Evolutionary conservation across 1,140 invertebrate genomes (phyloP).

Genomic region (Marisa cornuarietis): DNA sequence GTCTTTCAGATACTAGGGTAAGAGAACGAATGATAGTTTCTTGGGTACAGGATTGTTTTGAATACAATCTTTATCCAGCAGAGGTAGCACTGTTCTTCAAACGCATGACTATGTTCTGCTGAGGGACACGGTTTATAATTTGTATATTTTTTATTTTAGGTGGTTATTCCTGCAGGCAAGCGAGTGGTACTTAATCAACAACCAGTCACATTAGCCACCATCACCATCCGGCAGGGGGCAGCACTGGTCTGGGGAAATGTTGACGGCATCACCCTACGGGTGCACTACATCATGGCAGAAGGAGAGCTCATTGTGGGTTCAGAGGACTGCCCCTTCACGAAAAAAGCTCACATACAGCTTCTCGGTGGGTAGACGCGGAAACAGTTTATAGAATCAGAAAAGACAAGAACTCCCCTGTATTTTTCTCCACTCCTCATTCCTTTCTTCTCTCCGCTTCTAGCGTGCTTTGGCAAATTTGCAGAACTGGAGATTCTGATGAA

Average conservation of each 20-base stretch:
- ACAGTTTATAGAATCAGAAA: no score
- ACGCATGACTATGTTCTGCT: not conserved
- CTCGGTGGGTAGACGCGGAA: not conserved
- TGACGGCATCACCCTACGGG: not conserved
- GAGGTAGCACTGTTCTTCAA: not conserved
- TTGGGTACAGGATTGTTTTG: not conserved
- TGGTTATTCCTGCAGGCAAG: not conserved
- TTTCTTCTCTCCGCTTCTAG: no score
- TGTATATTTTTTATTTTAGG: not conserved
- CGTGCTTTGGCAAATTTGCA: not conserved
- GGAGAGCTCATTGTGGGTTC: slow-evolving; percentile 18
- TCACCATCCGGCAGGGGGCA: slow-evolving; percentile 5
- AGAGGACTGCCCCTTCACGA: not conserved
- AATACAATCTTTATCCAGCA: not conserved
- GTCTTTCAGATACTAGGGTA: no score
- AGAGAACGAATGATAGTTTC: not conserved
- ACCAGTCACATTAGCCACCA: slow-evolving; percentile 5
- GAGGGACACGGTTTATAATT: not conserved
- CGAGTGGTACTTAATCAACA: slow-evolving; percentile 7
- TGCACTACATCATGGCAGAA: slow-evolving; percentile 9
- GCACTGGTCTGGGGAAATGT: slow-evolving; percentile 23
- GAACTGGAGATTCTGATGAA: not conserved
- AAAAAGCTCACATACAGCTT: slow-evolving; percentile 8
- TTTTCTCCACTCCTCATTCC: not conserved
- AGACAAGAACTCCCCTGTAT: not conserved